These are phyloP conservation scores for Trachurus trachurus DNA, from an alignment of 2,797 vertebrate genomes.

Conservation along the genomic window DNA sequence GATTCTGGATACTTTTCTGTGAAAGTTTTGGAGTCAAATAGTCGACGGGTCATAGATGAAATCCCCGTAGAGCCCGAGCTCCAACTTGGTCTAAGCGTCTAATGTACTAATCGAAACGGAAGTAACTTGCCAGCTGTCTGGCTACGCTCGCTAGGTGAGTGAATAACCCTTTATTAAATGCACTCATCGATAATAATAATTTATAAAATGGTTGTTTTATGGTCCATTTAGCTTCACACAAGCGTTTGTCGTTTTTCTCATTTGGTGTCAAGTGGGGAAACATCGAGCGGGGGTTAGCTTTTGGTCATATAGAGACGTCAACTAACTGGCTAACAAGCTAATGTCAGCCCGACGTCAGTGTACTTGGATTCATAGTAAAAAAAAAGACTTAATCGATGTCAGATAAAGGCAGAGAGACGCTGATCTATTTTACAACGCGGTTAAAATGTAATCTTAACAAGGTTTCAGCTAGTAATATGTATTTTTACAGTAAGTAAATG, in stretches of 20 bases:
- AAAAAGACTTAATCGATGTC: slow-evolving; percentile 1
- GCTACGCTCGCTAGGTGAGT: slow-evolving; percentile 81
- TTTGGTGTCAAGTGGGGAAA: slow-evolving; percentile 23
- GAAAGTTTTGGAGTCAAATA: background rate
- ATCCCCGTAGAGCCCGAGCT: background rate
- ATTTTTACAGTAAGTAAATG: no score
- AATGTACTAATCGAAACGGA: slow-evolving; percentile 82
- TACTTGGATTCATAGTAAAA: background rate
- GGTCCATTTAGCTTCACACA: accelerated
- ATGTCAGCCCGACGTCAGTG: slow-evolving; percentile 16
- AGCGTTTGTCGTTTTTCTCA: background rate
- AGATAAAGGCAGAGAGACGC: background rate
- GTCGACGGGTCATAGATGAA: background rate
- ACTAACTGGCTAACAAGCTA: slow-evolving; percentile 48
- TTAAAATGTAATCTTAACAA: background rate
- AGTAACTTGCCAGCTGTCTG: slow-evolving; percentile 84
- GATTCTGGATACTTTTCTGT: background rate
- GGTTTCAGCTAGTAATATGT: accelerated
- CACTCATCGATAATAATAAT: background rate
- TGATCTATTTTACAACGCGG: background rate
- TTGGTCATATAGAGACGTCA: background rate
- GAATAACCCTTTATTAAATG: slow-evolving; percentile 18
- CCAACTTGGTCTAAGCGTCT: slow-evolving; percentile 51
- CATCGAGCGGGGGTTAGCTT: background rate
- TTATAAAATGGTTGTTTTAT: background rate